These are phyloP conservation scores for Heliangelus exortis DNA, from an alignment of 2,797 vertebrate species.

Conservation along the genomic window DNA sequence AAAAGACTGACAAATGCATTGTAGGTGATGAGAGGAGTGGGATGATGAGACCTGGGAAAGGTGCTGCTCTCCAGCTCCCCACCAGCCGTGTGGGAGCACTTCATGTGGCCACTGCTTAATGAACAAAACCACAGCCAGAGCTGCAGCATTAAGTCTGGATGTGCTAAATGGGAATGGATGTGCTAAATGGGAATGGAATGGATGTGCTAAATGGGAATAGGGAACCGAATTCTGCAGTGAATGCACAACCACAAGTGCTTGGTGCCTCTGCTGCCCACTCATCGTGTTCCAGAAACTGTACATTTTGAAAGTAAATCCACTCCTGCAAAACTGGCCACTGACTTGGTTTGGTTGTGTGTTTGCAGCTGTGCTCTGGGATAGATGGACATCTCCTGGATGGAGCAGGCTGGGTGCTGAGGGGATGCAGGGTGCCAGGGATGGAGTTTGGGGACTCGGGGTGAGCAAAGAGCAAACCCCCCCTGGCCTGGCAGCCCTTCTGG, in stretches of 20 bases:
- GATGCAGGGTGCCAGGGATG: rapidly evolving
- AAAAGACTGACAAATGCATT: rapidly evolving
- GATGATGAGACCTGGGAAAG: background rate
- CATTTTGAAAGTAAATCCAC: slow-evolving; percentile 33
- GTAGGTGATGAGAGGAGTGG: background rate
- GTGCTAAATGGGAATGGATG: background rate
- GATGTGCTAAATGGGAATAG: background rate
- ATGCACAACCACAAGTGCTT: background rate
- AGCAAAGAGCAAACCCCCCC: too few relatives aligned
- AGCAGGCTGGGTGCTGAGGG: background rate
- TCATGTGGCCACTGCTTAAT: background rate
- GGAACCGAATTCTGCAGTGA: background rate
- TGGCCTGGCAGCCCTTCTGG: background rate
- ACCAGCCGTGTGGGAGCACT: background rate
- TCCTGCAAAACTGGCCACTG: rapidly evolving
- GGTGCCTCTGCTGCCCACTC: background rate
- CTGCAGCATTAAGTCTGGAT: background rate
- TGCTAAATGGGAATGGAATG: background rate
- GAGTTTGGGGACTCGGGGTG: rapidly evolving
- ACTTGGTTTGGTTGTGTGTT: background rate
- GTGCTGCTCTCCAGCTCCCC: background rate
- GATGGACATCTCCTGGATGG: rapidly evolving
- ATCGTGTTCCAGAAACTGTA: background rate
- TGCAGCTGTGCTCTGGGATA: rapidly evolving
- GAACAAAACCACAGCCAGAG: background rate